Base-by-base conservation (phyloP, 2,113 vertebrate species). In the Malurus melanocephalus region DNA sequence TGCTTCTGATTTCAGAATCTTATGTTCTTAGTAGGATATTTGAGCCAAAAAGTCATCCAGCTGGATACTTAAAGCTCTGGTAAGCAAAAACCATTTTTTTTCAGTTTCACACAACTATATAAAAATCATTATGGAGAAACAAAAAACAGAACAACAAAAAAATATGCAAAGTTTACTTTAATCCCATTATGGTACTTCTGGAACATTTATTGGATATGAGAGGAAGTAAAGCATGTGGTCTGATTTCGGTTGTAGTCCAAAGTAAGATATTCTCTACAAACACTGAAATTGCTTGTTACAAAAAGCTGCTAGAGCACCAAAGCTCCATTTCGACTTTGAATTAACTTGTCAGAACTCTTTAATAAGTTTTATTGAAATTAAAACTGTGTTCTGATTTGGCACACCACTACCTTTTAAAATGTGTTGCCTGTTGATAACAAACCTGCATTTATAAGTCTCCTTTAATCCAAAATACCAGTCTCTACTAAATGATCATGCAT, bases 351-450 rank as follows among this genome's bases (percentile, higher is more conserved):
- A 82, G 19, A 77, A 83, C 24, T 35, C 55, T 77, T 85, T 9
- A 66, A 43, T 6, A 43, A 40, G 60, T 17, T 66, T 89, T 55
- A 73, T 89, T 95, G 69, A 73, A 93, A 85, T 82, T 43, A 66
- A 76, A 91, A 66, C 49, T 87, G 11, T 42, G 75, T 60, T 92
- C 56, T 64, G 72, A 91, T 87, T 94, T 89, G 87, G 81, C 87
- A 95, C 64, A 77, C 30, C 79, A 45, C 48, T 92, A 89, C 79
- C 68, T 69, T 94, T 85, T 53, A 66, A 89, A 92, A 81, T 74
- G 87, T 94, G 93, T 18, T 95, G 75, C 53, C 60, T 60, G 45
- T 90, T 93, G 93, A 95, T 95, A 94, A 93, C 69, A 80, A 90
- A 66, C 17, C 52, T 80, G 81, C 43, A 80, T 87, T 87, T 67